These are phyloP conservation scores for Gracilinanus agilis DNA, from an alignment of 2,113 vertebrate genomes.

Conservation along the genomic window DNA sequence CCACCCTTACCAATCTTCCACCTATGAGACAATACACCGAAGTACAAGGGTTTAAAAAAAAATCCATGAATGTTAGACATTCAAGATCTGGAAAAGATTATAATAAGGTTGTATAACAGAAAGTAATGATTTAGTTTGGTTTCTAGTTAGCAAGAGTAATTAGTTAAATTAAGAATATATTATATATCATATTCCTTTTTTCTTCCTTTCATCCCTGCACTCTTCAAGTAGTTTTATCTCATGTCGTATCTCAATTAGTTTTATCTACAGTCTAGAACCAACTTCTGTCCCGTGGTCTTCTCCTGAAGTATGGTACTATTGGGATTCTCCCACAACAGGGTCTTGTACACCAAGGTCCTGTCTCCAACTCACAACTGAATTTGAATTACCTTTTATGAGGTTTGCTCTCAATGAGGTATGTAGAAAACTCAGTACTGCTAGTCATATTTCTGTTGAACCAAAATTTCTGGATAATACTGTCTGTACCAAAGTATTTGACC, in stretches of 20 bases:
- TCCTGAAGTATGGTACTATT: not conserved
- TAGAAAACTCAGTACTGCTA: not conserved
- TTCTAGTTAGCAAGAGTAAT: not conserved
- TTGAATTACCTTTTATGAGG: not conserved
- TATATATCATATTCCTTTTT: not conserved
- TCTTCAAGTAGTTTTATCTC: not conserved
- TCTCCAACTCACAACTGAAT: not conserved
- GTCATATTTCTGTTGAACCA: not conserved
- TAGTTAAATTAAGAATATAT: not conserved
- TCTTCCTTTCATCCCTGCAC: not conserved
- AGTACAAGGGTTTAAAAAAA: too few species aligned
- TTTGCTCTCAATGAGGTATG: not conserved
- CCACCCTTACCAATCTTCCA: too few species aligned
- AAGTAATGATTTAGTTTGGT: not conserved
- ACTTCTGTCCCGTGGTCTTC: not conserved
- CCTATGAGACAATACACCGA: too few species aligned
- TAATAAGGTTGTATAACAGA: not conserved
- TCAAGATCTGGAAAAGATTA: not conserved
- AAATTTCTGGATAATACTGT: not conserved
- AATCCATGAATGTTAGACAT: constrained; percentile 23
- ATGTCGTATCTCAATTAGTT: too few species aligned
- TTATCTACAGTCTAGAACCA: not conserved
- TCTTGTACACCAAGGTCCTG: not conserved
- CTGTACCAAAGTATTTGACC: not conserved
- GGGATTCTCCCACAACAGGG: not conserved